Conservation (phyloP, 1,140 invertebrate species). For the Bombyx mandarina region DNA sequence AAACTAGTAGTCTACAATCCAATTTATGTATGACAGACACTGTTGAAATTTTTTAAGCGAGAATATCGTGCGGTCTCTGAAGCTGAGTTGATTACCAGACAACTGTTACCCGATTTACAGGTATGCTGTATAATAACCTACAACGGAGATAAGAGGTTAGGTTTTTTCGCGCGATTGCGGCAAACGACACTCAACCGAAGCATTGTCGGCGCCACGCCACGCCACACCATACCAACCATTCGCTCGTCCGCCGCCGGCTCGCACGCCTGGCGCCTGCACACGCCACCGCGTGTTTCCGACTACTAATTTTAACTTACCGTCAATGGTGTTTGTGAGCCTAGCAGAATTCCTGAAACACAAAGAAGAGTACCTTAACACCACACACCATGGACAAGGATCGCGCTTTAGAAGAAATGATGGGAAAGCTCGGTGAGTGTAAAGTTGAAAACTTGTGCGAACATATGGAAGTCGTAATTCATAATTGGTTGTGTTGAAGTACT, state of each 20-base stretch:
- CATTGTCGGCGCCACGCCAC: conserved; percentile 35
- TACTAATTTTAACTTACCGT: conserved; percentile 15
- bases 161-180: conserved; percentile 52
- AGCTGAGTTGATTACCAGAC: background rate
- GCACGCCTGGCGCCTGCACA: conserved; percentile 34
- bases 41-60: too few species aligned
- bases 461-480: conserved; percentile 31
- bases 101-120: background rate
- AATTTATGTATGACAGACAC: too few species aligned
- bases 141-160: conserved; percentile 44
- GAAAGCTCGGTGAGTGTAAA: conserved; percentile 72
- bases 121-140: conserved; percentile 2
- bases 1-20: too few species aligned
- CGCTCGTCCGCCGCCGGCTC: conserved; percentile 55
- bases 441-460: conserved; percentile 18
- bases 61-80: too few species aligned
- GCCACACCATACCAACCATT: conserved; percentile 45
- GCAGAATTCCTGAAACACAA: conserved; percentile 29
- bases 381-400: conserved; percentile 73
- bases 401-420: conserved; percentile 78
- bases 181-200: conserved; percentile 23
- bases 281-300: conserved; percentile 24
- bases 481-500: conserved; percentile 12
- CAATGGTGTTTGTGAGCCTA: conserved; percentile 49
- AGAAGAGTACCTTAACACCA: conserved; percentile 10